Evolutionary conservation across 2,797 vertebrate species (phyloP).

Genomic region (Hypotaenidia philippensis): DNA sequence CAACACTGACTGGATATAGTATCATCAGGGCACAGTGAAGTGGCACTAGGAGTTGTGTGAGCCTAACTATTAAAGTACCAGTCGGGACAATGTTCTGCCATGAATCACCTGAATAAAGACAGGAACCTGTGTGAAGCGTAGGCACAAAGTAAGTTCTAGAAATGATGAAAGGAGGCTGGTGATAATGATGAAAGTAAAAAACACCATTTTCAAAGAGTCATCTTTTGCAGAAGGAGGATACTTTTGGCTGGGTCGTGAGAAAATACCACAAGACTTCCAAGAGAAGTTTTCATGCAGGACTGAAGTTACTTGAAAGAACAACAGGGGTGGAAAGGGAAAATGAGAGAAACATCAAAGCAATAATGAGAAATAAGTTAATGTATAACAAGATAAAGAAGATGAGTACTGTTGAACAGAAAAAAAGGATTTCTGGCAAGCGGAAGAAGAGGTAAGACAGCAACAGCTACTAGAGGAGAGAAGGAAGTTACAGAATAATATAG

Average conservation of each 20-base stretch:
- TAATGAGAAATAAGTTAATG: neutral
- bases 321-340: neutral
- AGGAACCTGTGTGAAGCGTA: neutral
- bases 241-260: neutral
- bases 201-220: neutral
- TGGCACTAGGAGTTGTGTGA: neutral
- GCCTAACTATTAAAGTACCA: neutral
- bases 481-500: neutral
- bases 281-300: neutral
- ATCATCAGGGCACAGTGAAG: neutral
- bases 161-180: neutral
- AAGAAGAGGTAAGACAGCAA: neutral
- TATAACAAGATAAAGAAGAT: neutral
- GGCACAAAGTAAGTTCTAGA: neutral
- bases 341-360: neutral
- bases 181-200: neutral
- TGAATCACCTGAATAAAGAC: neutral
- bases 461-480: neutral
- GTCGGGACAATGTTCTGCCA: neutral
- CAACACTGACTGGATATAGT: neutral
- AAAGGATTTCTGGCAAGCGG: neutral
- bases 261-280: neutral
- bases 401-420: neutral
- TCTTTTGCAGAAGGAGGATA: neutral
- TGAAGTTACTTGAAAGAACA: neutral